Base-by-base conservation (phyloP, 1,140 invertebrate species). In the Campoletis sonorensis region DNA sequence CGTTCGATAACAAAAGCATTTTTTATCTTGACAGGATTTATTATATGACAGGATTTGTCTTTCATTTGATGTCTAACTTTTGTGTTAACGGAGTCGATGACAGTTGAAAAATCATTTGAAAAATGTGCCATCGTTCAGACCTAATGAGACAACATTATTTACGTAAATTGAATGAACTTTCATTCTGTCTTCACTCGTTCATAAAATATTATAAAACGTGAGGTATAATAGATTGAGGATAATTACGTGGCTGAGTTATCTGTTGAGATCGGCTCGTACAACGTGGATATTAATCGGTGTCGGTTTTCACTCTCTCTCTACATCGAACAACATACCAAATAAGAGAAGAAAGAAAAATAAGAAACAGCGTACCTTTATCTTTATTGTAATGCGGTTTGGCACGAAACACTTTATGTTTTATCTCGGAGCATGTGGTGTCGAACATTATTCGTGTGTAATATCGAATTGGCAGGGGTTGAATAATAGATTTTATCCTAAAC, bases 271-370 rank as follows among this genome's bases (percentile, higher is more conserved):
- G 61, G 21, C 21, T n/a, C 21, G 10, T 58, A 58, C 16, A 58
- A 58, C 54, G 21, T 58, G 18, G 21, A 58, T 58, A 67, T 23
- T 67, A 67, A 67, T 67, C 61, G 54, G 54, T 11, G 40, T 45
- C 18, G 0, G 61, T 23, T 67, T 67, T 67, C 21, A 30, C 61
- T 26, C 1, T n/a, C 13, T 67, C 61, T 27, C 61, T 67, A 1
- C 10, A 23, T 26, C 10, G 23, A 27, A 10, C 11, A 27, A 11
- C 18, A 3, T 27, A 67, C 23, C 4, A 15, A 67, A 23, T 27
- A 26, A 67, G 26, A 67, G 23, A 67, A 23, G 61, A 27, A 67
- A 67, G n/a, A n/a, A 67, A 67, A 67, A 27, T 15, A 4, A 30
- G 5, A 4, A 10, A 0, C 26, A 67, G 23, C 61, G 23, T 67